Evolutionary conservation across 2,113 vertebrate genomes (phyloP).

Genomic region (Cygnus atratus): DNA sequence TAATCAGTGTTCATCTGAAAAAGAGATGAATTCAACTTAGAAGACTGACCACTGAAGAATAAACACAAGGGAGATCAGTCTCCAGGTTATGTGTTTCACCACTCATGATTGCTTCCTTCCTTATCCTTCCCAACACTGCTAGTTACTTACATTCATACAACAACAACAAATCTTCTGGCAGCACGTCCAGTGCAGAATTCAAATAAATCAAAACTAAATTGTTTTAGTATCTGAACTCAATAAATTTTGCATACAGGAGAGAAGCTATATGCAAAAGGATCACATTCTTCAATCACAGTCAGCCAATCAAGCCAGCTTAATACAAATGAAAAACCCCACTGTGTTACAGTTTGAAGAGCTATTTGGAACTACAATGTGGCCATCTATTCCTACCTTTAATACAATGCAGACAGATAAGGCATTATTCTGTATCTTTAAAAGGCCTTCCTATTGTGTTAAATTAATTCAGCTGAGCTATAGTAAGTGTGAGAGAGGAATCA

Average conservation of each 20-base stretch:
- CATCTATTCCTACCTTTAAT: conserved; percentile 26
- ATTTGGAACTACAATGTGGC: conserved; percentile 12
- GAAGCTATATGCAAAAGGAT: conserved; percentile 18
- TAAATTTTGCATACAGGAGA: background rate
- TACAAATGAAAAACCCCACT: conserved; percentile 33
- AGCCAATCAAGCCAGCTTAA: background rate
- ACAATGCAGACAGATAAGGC: background rate
- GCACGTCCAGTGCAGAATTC: background rate
- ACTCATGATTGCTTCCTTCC: background rate
- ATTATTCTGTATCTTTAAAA: conserved; percentile 38
- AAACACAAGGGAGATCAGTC: background rate
- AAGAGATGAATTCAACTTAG: background rate
- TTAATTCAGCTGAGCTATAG: conserved; percentile 26
- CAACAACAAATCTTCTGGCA: background rate
- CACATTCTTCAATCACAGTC: conserved; percentile 4
- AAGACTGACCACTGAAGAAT: background rate
- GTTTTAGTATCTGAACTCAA: conserved; percentile 4
- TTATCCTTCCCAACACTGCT: background rate
- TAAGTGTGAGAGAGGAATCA: conserved; percentile 8
- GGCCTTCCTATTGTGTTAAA: background rate
- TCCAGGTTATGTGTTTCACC: background rate
- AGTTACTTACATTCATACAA: background rate
- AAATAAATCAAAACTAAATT: conserved; percentile 38
- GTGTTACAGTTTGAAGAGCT: conserved; percentile 13
- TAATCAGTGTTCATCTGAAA: background rate